A percentile compares a stretch with the other conserved stretches of the same genome.
phyloP scores from a whole-genome alignment of 2,888 invertebrate species.

The Palloptera scutellata region DNA sequence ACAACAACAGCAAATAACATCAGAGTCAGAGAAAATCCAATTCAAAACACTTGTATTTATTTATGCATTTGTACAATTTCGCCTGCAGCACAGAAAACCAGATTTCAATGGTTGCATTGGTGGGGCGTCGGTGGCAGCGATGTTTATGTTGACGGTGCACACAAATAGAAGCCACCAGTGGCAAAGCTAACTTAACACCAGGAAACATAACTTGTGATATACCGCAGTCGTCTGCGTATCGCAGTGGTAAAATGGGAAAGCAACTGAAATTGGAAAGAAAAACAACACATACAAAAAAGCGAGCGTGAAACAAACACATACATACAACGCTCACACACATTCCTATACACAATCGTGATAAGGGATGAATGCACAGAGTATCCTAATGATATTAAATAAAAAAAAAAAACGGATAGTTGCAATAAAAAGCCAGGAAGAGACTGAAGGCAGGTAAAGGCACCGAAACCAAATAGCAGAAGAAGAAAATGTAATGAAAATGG shows the following conservation, averaged over 20 bases:
- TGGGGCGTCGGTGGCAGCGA: constrained; percentile 45
- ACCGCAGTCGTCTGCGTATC: neutral
- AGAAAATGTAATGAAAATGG: neutral
- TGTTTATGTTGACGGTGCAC: too few relatives aligned
- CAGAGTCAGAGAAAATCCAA: constrained; percentile 39
- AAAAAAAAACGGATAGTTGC: neutral
- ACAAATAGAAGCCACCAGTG: neutral
- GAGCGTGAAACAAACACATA: neutral
- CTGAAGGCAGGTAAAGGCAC: neutral
- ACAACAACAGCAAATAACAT: neutral
- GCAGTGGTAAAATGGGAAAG: neutral
- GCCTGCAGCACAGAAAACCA: neutral
- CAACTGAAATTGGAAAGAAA: neutral
- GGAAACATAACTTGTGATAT: neutral
- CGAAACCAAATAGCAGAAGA: neutral
- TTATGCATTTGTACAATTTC: constrained; percentile 43
- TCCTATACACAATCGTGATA: constrained; percentile 4
- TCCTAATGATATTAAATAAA: constrained; percentile 34
- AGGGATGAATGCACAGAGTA: constrained; percentile 15
- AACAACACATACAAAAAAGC: neutral
- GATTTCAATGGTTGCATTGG: constrained; percentile 34
- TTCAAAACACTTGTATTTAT: constrained; percentile 51
- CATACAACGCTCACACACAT: neutral
- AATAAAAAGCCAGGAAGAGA: neutral
- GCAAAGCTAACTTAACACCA: neutral